Evolutionary conservation across 2,888 invertebrate species (phyloP).

Genomic region (Lucinisca nassula): DNA sequence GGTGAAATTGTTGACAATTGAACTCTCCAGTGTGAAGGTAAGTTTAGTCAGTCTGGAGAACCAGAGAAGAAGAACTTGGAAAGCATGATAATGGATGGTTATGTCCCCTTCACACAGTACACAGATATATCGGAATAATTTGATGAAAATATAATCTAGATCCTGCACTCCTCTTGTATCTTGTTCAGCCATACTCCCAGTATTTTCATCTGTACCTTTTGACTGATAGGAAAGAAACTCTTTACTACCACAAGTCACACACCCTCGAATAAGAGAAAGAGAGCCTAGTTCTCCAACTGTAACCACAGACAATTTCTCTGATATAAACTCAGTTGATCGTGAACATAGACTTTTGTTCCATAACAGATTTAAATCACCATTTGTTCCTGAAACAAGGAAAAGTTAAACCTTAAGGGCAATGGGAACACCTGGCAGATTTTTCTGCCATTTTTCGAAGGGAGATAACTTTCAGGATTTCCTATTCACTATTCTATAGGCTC

Average conservation of each 20-base stretch:
- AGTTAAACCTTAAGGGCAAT: too few species aligned
- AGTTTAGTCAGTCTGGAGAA: constrained; percentile 62
- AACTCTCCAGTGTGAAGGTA: constrained; percentile 32
- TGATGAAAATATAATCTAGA: not conserved
- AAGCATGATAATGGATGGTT: constrained; percentile 72
- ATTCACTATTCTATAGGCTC: too few species aligned
- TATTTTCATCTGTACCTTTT: not conserved
- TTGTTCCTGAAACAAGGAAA: too few species aligned
- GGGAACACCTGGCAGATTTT: too few species aligned
- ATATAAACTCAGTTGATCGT: too few species aligned
- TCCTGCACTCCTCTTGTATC: not conserved
- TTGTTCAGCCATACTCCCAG: not conserved
- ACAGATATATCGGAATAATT: constrained; percentile 58
- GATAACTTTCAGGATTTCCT: too few species aligned
- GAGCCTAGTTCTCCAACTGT: too few species aligned
- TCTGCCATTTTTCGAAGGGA: too few species aligned
- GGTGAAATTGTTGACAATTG: not conserved
- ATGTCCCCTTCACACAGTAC: constrained; percentile 69
- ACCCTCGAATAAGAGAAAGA: constrained; percentile 63
- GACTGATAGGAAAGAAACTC: constrained; percentile 36
- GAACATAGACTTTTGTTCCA: too few species aligned
- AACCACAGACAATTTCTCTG: too few species aligned
- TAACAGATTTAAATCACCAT: too few species aligned
- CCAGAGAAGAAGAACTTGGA: constrained; percentile 70
- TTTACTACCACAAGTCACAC: constrained; percentile 64